Percentiles rank a stretch among this genome's conserved stretches.
Evolutionary conservation across 2,888 invertebrate genomes (phyloP).

Genomic region (Oligia fasciuncula): DNA sequence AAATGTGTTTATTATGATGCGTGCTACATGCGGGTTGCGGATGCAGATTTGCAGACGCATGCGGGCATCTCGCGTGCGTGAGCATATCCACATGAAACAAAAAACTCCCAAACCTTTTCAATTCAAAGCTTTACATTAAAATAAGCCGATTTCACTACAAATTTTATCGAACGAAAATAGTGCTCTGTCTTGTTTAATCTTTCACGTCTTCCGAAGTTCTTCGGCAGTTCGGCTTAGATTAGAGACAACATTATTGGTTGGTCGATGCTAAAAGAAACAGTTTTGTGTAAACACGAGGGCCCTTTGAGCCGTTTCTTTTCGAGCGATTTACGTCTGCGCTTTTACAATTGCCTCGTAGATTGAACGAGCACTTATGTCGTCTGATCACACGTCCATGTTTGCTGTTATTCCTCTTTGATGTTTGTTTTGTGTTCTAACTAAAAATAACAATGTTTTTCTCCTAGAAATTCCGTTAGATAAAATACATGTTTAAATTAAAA

Average conservation of each 20-base stretch:
- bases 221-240: conserved; percentile 58
- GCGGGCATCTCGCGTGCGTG: not conserved
- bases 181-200: conserved; percentile 43
- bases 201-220: conserved; percentile 48
- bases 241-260: conserved; percentile 55
- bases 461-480: conserved; percentile 6
- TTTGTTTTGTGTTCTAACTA: conserved; percentile 65
- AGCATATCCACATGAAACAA: not conserved
- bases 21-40: not conserved
- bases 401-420: conserved; percentile 70
- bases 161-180: conserved; percentile 36
- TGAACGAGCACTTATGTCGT: conserved; percentile 71
- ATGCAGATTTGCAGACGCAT: not conserved
- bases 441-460: conserved; percentile 46
- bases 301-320: conserved; percentile 76
- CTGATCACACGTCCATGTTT: conserved; percentile 68
- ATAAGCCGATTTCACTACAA: conserved; percentile 22
- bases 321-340: conserved; percentile 75
- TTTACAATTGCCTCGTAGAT: conserved; percentile 74
- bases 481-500: conserved; percentile 28
- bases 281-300: conserved; percentile 71
- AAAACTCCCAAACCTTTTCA: not conserved
- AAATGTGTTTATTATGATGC: not conserved
- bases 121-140: conserved; percentile 13
- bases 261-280: conserved; percentile 60